Evolutionary conservation across 1,140 invertebrate genomes (phyloP).

Genomic region (Tetramorium simillimum): DNA sequence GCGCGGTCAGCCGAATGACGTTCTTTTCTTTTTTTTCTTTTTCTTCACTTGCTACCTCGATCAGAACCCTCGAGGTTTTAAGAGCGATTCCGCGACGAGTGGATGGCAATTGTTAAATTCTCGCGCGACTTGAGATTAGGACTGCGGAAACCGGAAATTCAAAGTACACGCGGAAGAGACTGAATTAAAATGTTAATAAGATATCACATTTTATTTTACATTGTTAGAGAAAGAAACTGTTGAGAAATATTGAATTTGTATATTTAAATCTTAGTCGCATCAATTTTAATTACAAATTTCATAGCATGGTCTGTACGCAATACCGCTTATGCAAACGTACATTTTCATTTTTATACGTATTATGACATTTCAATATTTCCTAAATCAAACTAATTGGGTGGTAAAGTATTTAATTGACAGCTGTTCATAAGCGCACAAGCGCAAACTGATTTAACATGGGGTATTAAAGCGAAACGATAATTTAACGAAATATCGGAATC

Average conservation of each 20-base stretch:
- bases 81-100: neutral
- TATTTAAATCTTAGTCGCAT: neutral
- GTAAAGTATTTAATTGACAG: too few relatives aligned
- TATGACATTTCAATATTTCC: too few relatives aligned
- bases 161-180: neutral
- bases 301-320: too few relatives aligned
- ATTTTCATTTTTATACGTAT: too few relatives aligned
- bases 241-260: neutral
- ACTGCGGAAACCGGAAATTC: neutral
- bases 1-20: neutral
- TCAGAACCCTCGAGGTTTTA: neutral
- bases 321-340: too few relatives aligned
- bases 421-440: too few relatives aligned
- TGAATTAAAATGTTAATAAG: neutral
- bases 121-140: neutral
- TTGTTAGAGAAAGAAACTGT: neutral
- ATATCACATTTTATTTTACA: neutral
- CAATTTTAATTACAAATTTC: too few relatives aligned
- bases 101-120: conserved; percentile 2
- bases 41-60: neutral
- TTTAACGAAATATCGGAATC: neutral
- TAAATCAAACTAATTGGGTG: too few relatives aligned
- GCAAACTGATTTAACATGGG: too few relatives aligned
- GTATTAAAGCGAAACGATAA: neutral
- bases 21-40: neutral